A percentile compares a stretch with the other conserved stretches of the same genome.
Conservation (phyloP, 2,113 vertebrate genomes). For the Podiceps cristatus region DNA sequence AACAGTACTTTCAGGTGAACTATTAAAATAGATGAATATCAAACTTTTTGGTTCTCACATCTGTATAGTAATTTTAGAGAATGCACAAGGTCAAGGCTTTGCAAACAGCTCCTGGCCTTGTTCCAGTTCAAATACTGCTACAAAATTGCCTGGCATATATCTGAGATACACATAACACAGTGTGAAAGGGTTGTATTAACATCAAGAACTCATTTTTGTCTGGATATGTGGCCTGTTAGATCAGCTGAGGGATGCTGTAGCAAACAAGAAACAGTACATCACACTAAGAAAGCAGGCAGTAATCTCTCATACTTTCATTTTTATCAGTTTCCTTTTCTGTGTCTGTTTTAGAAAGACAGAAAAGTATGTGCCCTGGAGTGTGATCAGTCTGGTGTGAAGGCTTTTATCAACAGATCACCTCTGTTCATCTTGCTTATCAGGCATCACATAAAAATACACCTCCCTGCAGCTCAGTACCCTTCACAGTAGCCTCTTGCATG, state of each 20-base stretch:
- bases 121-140: neutral
- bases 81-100: neutral
- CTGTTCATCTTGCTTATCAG: neutral
- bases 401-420: neutral
- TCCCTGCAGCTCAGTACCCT: neutral
- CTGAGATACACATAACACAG: fast-evolving
- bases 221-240: neutral
- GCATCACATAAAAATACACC: neutral
- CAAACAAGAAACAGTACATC: neutral
- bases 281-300: neutral
- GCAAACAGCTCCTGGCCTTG: neutral
- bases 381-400: neutral
- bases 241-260: neutral
- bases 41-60: neutral
- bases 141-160: neutral
- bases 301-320: neutral
- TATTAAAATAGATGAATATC: neutral
- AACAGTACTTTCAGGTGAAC: neutral
- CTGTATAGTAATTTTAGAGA: neutral
- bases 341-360: neutral
- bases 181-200: neutral
- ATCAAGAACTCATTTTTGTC: neutral
- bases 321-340: neutral
- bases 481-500: neutral
- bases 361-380: neutral